phyloP scores from a whole-genome alignment of 2,113 vertebrate species.

The Orycteropus afer region DNA sequence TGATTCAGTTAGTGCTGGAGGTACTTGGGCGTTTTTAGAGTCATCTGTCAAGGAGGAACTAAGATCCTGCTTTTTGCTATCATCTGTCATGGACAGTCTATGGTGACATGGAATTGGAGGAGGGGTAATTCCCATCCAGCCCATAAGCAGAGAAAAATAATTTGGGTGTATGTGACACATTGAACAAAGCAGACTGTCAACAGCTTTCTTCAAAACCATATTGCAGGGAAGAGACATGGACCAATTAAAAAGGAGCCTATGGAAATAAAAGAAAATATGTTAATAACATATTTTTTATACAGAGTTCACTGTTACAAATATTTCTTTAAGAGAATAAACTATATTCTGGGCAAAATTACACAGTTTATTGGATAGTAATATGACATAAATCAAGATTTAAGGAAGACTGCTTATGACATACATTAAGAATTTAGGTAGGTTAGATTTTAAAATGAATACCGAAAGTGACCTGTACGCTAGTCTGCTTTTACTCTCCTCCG shows the following conservation, averaged over 20 bases:
- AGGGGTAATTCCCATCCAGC: conserved; percentile 96
- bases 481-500: background rate
- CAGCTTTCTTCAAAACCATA: conserved; percentile 98
- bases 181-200: conserved; percentile 98
- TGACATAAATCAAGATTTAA: background rate
- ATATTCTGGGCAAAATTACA: background rate
- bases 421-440: background rate
- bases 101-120: conserved; percentile 92
- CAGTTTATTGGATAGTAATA: background rate
- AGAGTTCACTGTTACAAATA: background rate
- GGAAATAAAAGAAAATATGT: conserved; percentile 56
- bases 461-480: background rate
- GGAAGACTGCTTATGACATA: background rate
- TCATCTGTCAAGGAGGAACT: conserved; percentile 94
- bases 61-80: conserved; percentile 97
- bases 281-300: background rate
- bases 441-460: background rate
- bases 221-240: conserved; percentile 98
- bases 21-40: conserved; percentile 95
- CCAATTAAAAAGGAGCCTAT: conserved; percentile 96
- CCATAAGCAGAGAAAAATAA: conserved; percentile 98
- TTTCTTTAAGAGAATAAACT: background rate
- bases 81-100: conserved; percentile 96
- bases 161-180: conserved; percentile 98
- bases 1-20: conserved; percentile 93